phyloP scores from a whole-genome alignment of 2,797 vertebrate genomes.

The Typhlichthys subterraneus region DNA sequence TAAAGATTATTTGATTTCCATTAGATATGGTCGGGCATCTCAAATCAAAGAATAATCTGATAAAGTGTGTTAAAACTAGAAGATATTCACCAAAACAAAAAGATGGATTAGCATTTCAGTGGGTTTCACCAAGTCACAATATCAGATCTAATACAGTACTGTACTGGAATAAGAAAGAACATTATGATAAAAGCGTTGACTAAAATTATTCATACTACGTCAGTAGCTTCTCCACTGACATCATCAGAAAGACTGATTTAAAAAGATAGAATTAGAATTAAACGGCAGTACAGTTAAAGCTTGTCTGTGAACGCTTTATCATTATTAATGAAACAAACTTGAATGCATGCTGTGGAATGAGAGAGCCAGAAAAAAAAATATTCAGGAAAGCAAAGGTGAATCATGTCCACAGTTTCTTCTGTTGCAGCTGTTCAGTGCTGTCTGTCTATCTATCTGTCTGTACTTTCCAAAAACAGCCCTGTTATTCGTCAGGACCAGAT shows the following conservation, averaged over 20 bases:
- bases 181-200: slow-evolving; percentile 19
- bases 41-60: slow-evolving; percentile 71
- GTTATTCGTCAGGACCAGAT: slow-evolving; percentile 13
- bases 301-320: slow-evolving; percentile 12
- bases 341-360: not conserved
- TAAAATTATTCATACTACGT: slow-evolving; percentile 28
- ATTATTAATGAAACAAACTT: slow-evolving; percentile 31
- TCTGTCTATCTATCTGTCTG: slow-evolving; percentile 12
- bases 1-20: slow-evolving; percentile 78
- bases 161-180: slow-evolving; percentile 12
- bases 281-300: slow-evolving; percentile 31
- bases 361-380: not conserved
- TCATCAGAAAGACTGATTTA: slow-evolving; percentile 18
- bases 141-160: slow-evolving; percentile 1
- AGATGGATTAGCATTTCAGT: slow-evolving; percentile 66
- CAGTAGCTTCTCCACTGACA: slow-evolving; percentile 16
- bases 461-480: slow-evolving; percentile 1
- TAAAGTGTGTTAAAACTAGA: slow-evolving; percentile 66
- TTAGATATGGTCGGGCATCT: slow-evolving; percentile 73
- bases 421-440: slow-evolving; percentile 15
- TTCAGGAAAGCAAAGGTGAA: not conserved
- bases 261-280: slow-evolving; percentile 28
- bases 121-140: slow-evolving; percentile 20
- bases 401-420: not conserved
- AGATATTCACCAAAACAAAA: slow-evolving; percentile 54